Percentiles rank a stretch among this genome's conserved stretches.
These are phyloP conservation scores for Tinea semifulvella DNA, from an alignment of 2,888 invertebrate species.

Conservation along the genomic window DNA sequence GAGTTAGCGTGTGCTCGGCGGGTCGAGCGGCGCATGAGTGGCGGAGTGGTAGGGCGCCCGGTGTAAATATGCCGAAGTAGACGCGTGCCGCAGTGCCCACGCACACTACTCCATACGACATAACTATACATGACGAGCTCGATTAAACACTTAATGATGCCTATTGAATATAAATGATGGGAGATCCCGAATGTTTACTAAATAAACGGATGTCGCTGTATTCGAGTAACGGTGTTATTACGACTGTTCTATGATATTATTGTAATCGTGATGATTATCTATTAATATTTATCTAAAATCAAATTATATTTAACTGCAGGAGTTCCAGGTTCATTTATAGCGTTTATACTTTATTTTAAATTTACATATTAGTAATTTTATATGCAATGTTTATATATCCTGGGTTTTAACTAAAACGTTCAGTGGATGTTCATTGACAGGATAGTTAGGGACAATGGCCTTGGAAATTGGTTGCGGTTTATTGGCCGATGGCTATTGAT, in stretches of 20 bases:
- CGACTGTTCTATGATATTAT: background rate
- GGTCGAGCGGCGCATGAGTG: slow-evolving; percentile 63
- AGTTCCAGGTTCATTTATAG: no score
- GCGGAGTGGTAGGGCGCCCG: slow-evolving; percentile 58
- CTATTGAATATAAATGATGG: slow-evolving; percentile 33
- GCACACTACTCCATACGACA: slow-evolving; percentile 14
- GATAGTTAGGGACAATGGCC: no score
- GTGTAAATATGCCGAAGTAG: slow-evolving; percentile 53
- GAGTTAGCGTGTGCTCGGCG: slow-evolving; percentile 52
- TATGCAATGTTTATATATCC: no score
- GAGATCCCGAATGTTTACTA: slow-evolving; percentile 29
- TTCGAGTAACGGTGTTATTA: slow-evolving; percentile 1
- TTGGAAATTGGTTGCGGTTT: no score
- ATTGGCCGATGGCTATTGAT: no score
- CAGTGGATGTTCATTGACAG: no score
- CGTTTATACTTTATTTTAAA: no score
- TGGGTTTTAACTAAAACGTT: no score
- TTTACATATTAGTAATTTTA: no score
- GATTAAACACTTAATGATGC: slow-evolving; percentile 29
- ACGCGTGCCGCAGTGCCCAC: slow-evolving; percentile 35
- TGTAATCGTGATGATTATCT: background rate
- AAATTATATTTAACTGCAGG: no score
- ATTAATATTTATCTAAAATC: no score
- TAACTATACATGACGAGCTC: slow-evolving; percentile 32
- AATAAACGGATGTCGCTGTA: slow-evolving; percentile 26